These are phyloP conservation scores for Serilophus lunatus DNA, from an alignment of 2,113 vertebrate species.

Conservation along the genomic window DNA sequence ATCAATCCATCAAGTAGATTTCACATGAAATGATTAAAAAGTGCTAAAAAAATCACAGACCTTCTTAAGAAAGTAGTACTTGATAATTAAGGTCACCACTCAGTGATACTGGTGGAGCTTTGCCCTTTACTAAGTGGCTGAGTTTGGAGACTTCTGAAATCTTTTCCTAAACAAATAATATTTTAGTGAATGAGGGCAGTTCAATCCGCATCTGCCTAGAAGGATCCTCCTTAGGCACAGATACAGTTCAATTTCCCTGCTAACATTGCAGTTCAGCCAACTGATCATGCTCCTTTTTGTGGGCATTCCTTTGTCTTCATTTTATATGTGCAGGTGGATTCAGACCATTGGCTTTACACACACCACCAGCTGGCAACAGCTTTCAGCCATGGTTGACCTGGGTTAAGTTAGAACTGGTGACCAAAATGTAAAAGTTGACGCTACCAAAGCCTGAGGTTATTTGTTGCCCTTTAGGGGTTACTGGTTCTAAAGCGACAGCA, in stretches of 20 bases:
- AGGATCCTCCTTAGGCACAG: neutral
- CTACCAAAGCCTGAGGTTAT: neutral
- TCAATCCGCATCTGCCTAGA: neutral
- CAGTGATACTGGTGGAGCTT: neutral
- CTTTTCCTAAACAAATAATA: neutral
- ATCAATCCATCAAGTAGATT: neutral
- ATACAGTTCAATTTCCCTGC: neutral
- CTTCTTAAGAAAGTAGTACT: neutral
- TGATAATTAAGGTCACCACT: neutral
- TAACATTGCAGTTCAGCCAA: neutral
- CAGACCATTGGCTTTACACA: neutral
- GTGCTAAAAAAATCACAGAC: neutral
- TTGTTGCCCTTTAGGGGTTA: neutral
- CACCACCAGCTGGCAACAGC: neutral
- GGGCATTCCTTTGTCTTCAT: neutral
- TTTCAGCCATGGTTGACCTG: neutral
- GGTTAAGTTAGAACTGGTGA: neutral
- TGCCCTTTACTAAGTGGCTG: neutral
- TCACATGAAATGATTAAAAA: neutral
- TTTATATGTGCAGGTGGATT: constrained; percentile 28
- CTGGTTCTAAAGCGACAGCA: neutral
- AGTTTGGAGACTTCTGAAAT: neutral
- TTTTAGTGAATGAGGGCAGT: neutral
- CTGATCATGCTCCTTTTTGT: neutral
- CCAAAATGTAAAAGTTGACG: neutral